Percentiles rank a stretch among this genome's conserved stretches.
Conservation (phyloP, 37 sponge, comb jelly and placozoan species). For the Lycopodina hypogea region DNA sequence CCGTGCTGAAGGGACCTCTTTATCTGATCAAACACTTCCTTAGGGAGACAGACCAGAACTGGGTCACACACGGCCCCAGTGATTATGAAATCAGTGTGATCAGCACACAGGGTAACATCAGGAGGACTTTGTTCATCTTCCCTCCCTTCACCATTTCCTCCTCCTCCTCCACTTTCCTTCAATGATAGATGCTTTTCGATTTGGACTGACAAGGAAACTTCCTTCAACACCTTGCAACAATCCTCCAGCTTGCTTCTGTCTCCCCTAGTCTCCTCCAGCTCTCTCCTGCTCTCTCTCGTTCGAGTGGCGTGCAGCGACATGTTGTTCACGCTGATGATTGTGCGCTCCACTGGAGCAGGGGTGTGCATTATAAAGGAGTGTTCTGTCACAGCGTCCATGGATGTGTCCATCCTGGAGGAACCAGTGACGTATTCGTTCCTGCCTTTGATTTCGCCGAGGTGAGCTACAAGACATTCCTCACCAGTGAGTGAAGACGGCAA, state of each 20-base stretch:
- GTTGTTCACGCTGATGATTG: slow-evolving; percentile 23
- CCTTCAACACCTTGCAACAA: slow-evolving; percentile 59
- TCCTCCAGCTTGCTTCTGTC: neutral
- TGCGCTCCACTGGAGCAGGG: slow-evolving; percentile 17
- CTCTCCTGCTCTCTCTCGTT: slow-evolving; percentile 39
- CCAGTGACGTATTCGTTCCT: slow-evolving; percentile 42
- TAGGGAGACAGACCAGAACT: slow-evolving; percentile 48
- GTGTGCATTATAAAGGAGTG: neutral
- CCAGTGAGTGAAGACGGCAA: slow-evolving; percentile 48
- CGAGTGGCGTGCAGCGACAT: slow-evolving; percentile 58
- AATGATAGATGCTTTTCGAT: slow-evolving; percentile 28
- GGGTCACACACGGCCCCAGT: slow-evolving; percentile 34
- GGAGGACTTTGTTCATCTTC: neutral
- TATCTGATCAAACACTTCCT: slow-evolving; percentile 72
- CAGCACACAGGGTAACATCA: neutral
- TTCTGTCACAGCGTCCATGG: neutral
- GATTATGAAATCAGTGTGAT: slow-evolving; percentile 26
- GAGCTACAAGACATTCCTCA: slow-evolving; percentile 58
- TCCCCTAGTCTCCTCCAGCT: slow-evolving; percentile 11
- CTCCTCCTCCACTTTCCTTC: neutral
- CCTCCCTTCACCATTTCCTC: too few species aligned
- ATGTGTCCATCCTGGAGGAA: slow-evolving; percentile 1
- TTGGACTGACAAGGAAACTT: slow-evolving; percentile 25
- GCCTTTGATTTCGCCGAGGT: slow-evolving; percentile 80
- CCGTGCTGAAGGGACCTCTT: slow-evolving; percentile 44